Percentiles rank a stretch among this genome's conserved stretches.
These are phyloP conservation scores for Dissostichus mawsoni DNA, from an alignment of 2,113 vertebrate species.

Conservation along the genomic window DNA sequence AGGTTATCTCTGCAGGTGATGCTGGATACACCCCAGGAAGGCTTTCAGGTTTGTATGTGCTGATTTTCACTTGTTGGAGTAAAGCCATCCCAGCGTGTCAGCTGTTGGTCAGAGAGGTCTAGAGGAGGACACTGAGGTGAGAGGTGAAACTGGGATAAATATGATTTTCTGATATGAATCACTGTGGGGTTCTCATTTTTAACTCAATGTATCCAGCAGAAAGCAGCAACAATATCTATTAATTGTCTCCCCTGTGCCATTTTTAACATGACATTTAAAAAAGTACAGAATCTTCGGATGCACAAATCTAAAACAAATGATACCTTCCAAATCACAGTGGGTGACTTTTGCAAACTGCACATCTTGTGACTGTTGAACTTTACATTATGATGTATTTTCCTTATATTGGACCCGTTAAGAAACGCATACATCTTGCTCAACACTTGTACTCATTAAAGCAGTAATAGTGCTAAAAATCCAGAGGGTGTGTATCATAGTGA, in stretches of 20 bases:
- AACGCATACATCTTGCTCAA: conserved; percentile 9
- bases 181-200: background rate
- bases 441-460: conserved; percentile 21
- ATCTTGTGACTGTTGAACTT: conserved; percentile 37
- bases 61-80: conserved; percentile 28
- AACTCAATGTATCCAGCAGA: background rate
- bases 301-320: background rate
- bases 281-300: background rate
- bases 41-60: conserved; percentile 32
- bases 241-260: background rate
- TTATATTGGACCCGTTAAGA: background rate
- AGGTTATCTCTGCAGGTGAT: conserved; percentile 42
- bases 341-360: conserved; percentile 24
- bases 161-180: conserved; percentile 25
- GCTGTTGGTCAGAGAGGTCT: conserved; percentile 33
- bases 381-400: background rate
- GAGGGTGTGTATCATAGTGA: conserved; percentile 12
- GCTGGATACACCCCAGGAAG: background rate
- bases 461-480: conserved; percentile 1
- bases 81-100: conserved; percentile 17
- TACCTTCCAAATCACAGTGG: background rate
- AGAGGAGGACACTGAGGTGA: conserved; percentile 26
- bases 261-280: background rate
- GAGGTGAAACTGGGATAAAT: conserved; percentile 18
- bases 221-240: background rate